phyloP scores from a whole-genome alignment of 2,888 invertebrate genomes.

The Calameuta pallipes region DNA sequence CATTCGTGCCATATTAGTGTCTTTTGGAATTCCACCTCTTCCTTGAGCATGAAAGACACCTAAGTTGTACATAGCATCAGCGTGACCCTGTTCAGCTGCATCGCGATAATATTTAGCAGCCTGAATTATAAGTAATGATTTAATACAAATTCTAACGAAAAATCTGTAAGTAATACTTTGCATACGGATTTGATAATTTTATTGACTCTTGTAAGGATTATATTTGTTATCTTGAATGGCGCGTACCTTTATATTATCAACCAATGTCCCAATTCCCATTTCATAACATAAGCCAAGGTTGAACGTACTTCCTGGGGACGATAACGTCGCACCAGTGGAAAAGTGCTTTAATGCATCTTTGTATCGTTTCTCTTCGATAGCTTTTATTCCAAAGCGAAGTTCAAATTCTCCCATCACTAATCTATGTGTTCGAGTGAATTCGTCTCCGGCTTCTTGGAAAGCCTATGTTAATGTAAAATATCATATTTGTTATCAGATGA shows the following conservation, averaged over 20 bases:
- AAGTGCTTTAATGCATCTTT: constrained; percentile 71
- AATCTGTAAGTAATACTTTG: neutral
- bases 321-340: constrained; percentile 70
- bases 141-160: constrained; percentile 2
- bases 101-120: constrained; percentile 75
- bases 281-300: constrained; percentile 79
- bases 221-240: no score
- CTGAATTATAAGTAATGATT: constrained; percentile 57
- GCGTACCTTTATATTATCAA: constrained; percentile 70
- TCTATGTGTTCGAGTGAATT: constrained; percentile 63
- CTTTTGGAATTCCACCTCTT: constrained; percentile 70
- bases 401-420: constrained; percentile 72
- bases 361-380: constrained; percentile 71
- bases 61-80: constrained; percentile 77
- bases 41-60: constrained; percentile 77
- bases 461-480: constrained; percentile 37
- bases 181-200: neutral
- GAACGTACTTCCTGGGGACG: constrained; percentile 73
- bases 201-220: neutral
- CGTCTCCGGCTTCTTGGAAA: constrained; percentile 48
- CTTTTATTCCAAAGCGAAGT: constrained; percentile 72
- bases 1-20: constrained; percentile 69
- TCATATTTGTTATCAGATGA: neutral
- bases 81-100: constrained; percentile 74
- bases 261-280: constrained; percentile 73